These are phyloP conservation scores for Pimephales promelas DNA, from an alignment of 2,113 vertebrate species.

Conservation along the genomic window DNA sequence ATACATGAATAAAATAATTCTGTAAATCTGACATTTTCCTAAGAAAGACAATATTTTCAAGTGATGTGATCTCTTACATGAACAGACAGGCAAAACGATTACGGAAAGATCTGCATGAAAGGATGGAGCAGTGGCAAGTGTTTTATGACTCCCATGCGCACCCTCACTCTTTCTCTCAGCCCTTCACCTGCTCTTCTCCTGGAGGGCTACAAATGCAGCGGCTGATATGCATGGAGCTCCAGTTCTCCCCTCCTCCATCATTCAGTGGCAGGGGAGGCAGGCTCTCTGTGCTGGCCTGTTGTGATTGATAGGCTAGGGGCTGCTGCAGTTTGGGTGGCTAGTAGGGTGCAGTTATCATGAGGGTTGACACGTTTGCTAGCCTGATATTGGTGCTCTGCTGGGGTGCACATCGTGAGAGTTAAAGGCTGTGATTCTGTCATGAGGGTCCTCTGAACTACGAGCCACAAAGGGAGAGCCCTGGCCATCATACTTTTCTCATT, in stretches of 20 bases:
- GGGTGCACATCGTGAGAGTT: not conserved
- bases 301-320: slow-evolving; percentile 85
- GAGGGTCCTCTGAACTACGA: not conserved
- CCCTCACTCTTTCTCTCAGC: slow-evolving; percentile 30
- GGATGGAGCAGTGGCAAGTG: not conserved
- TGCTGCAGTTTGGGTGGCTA: slow-evolving; percentile 67
- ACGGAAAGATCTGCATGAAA: not conserved
- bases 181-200: slow-evolving; percentile 54
- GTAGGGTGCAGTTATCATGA: slow-evolving; percentile 53
- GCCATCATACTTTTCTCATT: not conserved
- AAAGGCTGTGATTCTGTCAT: slow-evolving; percentile 2
- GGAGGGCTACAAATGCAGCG: slow-evolving; percentile 82
- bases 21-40: not conserved
- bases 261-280: slow-evolving; percentile 81
- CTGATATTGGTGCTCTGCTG: slow-evolving; percentile 55
- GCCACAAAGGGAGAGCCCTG: not conserved
- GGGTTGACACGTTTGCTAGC: slow-evolving; percentile 76
- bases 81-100: not conserved
- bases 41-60: not conserved
- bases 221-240: slow-evolving; percentile 74
- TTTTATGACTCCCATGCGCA: slow-evolving; percentile 11
- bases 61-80: not conserved
- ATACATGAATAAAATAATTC: not conserved
- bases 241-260: slow-evolving; percentile 83
- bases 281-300: slow-evolving; percentile 79